Evolutionary conservation across 2,888 invertebrate genomes (phyloP), one percentile per base, ranked within the genome.

Genomic region (Tuberolachnus salignus): DNA sequence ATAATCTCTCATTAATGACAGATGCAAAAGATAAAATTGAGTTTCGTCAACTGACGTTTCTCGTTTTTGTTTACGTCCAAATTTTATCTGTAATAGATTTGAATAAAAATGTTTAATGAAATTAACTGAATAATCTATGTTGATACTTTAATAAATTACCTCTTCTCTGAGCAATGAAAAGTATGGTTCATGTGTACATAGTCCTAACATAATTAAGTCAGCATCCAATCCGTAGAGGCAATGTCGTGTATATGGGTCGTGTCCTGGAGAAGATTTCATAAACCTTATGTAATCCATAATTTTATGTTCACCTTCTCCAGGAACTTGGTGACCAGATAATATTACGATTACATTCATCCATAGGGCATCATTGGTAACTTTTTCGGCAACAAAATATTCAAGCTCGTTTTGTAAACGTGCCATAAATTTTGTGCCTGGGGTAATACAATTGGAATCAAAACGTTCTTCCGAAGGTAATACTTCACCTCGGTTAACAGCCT

Each of bases 281-380:
- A 91, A 93, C 3, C 98, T 89, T 83, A 99, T 98, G 85, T 95
- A 98, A 86, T 98, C 98, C 98, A 98, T 98, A 82, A 98, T 96
- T 81, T 98, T 98, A 85, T 97, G 97, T 86, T 98, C 97, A 0
- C 97, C 98, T 88, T 98, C 98, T 0, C 98, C 98, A 1, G 98
- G 97, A 1, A 94, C 92, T 92, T 92, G 83, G 86, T 97, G 96
- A 2, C 98, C 97, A 19, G 97, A 97, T 10, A 97, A 88, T 83
- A 95, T 91, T 81, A 98, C 78, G 84, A 92, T 91, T 81, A 94
- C 93, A 81, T 91, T 91, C 82, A 92, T 90, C 98, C 98, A 98
- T 64, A 92, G 85, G 13, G 91, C 90, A 86, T 98, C 96, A 3
- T 90, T 91, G 0, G 93, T 90, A 82, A 94, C 89, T 86, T 98